Conservation (phyloP, 2,797 vertebrate genomes). For the Xiphorhynchus erythropygius region DNA sequence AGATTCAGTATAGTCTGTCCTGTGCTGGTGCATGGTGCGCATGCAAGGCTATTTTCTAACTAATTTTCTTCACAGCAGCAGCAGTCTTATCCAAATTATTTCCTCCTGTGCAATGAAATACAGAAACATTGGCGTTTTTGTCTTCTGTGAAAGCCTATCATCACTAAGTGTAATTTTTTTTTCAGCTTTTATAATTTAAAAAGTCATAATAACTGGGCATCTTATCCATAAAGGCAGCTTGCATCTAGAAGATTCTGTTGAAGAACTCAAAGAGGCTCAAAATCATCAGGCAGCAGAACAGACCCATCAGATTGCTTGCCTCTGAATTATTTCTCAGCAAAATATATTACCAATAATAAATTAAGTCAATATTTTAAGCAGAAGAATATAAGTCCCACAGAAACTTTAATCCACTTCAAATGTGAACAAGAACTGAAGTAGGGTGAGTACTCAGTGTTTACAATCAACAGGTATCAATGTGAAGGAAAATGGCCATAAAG, state of each 20-base stretch:
- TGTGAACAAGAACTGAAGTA: not conserved
- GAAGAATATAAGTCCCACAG: not conserved
- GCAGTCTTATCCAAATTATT: not conserved
- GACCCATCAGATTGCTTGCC: not conserved
- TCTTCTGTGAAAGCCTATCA: not conserved
- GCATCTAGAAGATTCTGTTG: not conserved
- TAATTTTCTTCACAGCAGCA: not conserved
- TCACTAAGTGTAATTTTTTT: not conserved
- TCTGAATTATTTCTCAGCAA: not conserved
- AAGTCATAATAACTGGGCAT: not conserved
- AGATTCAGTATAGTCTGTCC: not conserved
- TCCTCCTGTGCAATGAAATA: not conserved
- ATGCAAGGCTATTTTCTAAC: not conserved
- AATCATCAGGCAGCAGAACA: not conserved
- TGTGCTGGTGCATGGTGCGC: not conserved
- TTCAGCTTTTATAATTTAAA: not conserved
- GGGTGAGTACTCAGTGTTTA: not conserved
- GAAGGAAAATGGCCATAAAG: not conserved
- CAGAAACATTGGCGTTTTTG: not conserved
- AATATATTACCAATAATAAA: not conserved
- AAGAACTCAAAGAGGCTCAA: not conserved
- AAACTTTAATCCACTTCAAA: not conserved
- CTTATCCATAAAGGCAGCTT: not conserved
- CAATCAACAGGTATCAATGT: accelerated
- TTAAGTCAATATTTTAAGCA: not conserved